These are phyloP conservation scores for Eurytemora carolleeae DNA, from an alignment of 1,140 invertebrate genomes.

Conservation along the genomic window DNA sequence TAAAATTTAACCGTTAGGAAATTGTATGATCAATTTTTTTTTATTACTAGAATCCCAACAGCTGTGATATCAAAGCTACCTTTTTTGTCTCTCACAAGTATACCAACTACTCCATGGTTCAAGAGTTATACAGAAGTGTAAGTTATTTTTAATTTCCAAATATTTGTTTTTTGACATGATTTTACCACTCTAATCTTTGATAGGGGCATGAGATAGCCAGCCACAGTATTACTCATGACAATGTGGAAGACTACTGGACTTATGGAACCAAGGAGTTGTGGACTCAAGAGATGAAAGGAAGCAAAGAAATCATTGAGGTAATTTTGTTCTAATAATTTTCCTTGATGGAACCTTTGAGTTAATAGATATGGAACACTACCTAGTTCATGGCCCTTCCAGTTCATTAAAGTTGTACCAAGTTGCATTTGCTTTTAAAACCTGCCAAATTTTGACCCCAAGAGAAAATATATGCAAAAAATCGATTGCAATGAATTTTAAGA, in stretches of 20 bases:
- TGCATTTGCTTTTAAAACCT: no score
- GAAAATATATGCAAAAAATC: no score
- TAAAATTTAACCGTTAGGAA: background rate
- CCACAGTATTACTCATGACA: slow-evolving; percentile 78
- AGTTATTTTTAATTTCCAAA: no score
- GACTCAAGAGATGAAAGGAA: slow-evolving; percentile 87
- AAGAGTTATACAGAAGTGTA: slow-evolving; percentile 37
- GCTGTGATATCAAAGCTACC: slow-evolving; percentile 33
- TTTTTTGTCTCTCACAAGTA: slow-evolving; percentile 36
- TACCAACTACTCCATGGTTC: slow-evolving; percentile 33
- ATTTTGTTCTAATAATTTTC: no score
- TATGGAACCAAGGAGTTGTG: slow-evolving; percentile 69
- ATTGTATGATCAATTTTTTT: slow-evolving; percentile 14
- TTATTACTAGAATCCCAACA: slow-evolving; percentile 33
- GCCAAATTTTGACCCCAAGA: no score
- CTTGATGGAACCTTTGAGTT: no score
- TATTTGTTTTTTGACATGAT: no score
- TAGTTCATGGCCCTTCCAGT: no score
- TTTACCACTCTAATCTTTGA: slow-evolving; percentile 23
- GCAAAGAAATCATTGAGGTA: slow-evolving; percentile 32
- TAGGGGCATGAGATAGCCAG: slow-evolving; percentile 79
- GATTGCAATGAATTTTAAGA: no score
- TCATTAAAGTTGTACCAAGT: no score
- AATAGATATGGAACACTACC: no score
- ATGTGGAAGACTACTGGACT: slow-evolving; percentile 69